Conservation (phyloP, 2,113 vertebrate species). For the Ammodytes dubius region DNA sequence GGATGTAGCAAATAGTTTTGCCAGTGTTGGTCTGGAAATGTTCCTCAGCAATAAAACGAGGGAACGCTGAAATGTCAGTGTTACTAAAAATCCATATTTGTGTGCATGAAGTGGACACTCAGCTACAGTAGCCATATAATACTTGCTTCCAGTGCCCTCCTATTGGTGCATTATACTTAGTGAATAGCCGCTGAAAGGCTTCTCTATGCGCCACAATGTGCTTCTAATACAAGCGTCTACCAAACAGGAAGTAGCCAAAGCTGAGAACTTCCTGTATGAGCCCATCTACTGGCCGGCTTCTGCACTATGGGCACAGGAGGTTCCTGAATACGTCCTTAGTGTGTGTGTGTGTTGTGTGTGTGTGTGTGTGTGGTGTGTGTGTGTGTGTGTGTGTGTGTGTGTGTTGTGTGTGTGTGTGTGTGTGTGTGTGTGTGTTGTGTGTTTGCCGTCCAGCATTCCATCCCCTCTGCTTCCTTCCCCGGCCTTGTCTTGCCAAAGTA, state of each 20-base stretch:
- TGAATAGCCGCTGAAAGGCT: slow-evolving; percentile 68
- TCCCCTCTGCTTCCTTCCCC: slow-evolving; percentile 80
- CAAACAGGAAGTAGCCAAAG: slow-evolving; percentile 85
- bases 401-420: slow-evolving; percentile 21
- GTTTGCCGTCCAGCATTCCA: slow-evolving; percentile 62
- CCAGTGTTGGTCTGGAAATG: background rate
- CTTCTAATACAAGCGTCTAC: slow-evolving; percentile 51
- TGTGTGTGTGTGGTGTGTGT: slow-evolving; percentile 37
- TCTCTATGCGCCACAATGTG: slow-evolving; percentile 63
- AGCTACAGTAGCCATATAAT: slow-evolving; percentile 17
- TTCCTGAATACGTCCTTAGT: slow-evolving; percentile 39
- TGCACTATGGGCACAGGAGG: slow-evolving; percentile 58
- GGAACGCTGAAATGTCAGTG: background rate
- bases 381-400: slow-evolving; percentile 22
- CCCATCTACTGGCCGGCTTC: slow-evolving; percentile 67
- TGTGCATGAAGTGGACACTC: background rate
- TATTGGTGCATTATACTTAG: slow-evolving; percentile 32
- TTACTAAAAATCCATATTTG: background rate
- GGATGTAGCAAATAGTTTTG: background rate
- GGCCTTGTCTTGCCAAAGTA: slow-evolving; percentile 57
- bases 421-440: slow-evolving; percentile 27
- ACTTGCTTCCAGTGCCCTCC: background rate
- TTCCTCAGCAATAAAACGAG: slow-evolving; percentile 7
- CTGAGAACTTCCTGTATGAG: slow-evolving; percentile 85
- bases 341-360: slow-evolving; percentile 35